Percentiles rank a stretch among this genome's conserved stretches.
These are phyloP conservation scores for Pararge aegeria DNA, from an alignment of 1,140 invertebrate genomes.

Conservation along the genomic window DNA sequence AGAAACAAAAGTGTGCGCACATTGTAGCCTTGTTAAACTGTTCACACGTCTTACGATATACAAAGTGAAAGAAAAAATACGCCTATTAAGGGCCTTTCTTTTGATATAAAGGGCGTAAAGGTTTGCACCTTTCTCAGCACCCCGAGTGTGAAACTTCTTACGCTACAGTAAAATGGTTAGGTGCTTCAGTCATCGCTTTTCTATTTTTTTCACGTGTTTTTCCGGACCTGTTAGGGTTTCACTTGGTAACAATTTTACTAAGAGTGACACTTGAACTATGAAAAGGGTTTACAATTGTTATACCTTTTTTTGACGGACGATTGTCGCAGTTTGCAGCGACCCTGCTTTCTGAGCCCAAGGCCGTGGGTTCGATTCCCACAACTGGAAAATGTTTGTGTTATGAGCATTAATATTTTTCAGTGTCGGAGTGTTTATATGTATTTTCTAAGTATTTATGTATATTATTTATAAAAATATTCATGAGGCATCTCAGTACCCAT, in stretches of 20 bases:
- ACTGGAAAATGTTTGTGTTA: too few relatives aligned
- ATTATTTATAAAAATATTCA: too few relatives aligned
- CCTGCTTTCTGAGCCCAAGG: too few relatives aligned
- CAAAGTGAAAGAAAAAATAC: slow-evolving; percentile 14
- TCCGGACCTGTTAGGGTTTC: neutral
- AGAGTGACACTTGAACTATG: neutral
- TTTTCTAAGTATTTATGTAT: too few relatives aligned
- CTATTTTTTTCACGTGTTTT: neutral
- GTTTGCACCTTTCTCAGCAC: slow-evolving; percentile 4
- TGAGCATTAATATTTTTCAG: too few relatives aligned
- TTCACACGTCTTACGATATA: slow-evolving; percentile 8
- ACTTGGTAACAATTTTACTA: neutral
- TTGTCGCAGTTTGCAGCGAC: too few relatives aligned
- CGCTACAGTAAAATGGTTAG: neutral
- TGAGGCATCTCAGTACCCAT: too few relatives aligned
- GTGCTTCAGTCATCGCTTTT: slow-evolving; percentile 1
- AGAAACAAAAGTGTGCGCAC: neutral
- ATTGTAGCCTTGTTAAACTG: neutral
- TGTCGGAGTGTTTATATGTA: too few relatives aligned
- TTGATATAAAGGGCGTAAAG: slow-evolving; percentile 3
- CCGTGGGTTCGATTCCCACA: too few relatives aligned
- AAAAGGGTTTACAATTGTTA: neutral
- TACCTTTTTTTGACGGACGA: too few relatives aligned
- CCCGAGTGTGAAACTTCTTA: neutral
- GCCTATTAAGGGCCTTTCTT: slow-evolving; percentile 11